These are phyloP conservation scores for Colistium nudipinnis DNA, from an alignment of 2,113 vertebrate genomes.

Conservation along the genomic window DNA sequence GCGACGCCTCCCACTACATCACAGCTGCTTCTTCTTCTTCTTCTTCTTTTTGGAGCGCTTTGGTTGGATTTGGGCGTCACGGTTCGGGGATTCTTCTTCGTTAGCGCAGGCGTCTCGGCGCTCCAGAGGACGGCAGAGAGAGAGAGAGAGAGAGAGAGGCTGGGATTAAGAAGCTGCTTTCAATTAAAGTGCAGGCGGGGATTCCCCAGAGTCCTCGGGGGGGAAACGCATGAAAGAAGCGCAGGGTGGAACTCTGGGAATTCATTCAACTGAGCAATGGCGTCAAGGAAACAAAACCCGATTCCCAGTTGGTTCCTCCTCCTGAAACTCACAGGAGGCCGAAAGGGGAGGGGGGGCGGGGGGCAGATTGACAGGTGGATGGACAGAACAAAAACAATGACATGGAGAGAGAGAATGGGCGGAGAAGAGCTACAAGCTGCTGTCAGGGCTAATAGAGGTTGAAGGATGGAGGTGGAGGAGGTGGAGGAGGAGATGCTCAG, in stretches of 20 bases:
- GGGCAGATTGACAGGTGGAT: constrained; percentile 16
- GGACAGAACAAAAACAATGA: constrained; percentile 1
- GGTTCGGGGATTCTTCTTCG: constrained; percentile 31
- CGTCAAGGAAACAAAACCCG: too few species aligned
- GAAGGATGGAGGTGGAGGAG: constrained; percentile 19
- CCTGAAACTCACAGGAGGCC: too few species aligned
- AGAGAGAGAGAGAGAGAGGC: background rate
- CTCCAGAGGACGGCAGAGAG: too few species aligned
- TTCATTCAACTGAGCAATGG: too few species aligned
- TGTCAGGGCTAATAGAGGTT: constrained; percentile 66
- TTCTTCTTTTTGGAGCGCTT: background rate
- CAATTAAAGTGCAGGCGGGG: constrained; percentile 29
- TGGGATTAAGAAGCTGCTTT: constrained; percentile 24
- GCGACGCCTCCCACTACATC: constrained; percentile 34
- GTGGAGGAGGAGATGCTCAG: constrained; percentile 41
- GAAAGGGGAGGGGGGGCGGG: background rate
- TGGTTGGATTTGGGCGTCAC: background rate
- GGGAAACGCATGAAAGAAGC: too few species aligned
- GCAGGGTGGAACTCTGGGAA: too few species aligned
- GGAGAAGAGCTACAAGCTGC: constrained; percentile 36
- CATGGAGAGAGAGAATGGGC: background rate
- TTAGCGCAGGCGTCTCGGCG: constrained; percentile 30
- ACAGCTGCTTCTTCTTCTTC: background rate
- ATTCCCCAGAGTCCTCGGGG: too few species aligned
- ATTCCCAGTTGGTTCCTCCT: too few species aligned